Base-by-base conservation (phyloP, 2,113 vertebrate genomes). In the Lota lota region DNA sequence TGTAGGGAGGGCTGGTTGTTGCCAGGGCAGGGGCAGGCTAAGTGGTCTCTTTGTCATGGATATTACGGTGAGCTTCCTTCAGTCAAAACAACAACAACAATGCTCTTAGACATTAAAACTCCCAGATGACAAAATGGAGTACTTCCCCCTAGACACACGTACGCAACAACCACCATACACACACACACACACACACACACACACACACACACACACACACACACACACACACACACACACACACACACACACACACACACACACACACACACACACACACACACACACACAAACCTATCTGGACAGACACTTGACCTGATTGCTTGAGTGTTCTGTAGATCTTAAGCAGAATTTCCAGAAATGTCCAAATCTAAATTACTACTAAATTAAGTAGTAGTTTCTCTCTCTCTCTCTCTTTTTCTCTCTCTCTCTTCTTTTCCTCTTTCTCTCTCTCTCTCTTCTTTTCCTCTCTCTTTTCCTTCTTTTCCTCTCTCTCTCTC, bases 21-120 rank as follows among this genome's bases (percentile, higher is more conserved):
- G 75, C 74, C 67, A 53, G 59, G 77, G 47, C 69, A 63, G 61
- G 58, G 72, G 74, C 70, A 71, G 72, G 70, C 60, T 84, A 67
- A 66, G 74, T 69, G 60, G 53, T 76, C 74, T 83, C 84, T 85
- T 89, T 88, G 83, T 87, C 77, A 83, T 79, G 84, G 66, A 82
- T 84, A 86, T 83, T 83, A 74, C 82, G 86, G 24, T 4, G 24
- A 85, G 78, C 79, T 70, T 76, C 79, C 78, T 78, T 81, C 75
- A 87, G 87, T 84, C 87, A 87, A 84, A 88, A 90, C 86, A 89
- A 5, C 36, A 40, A 40, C 36, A 3, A 40, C 36, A 40, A 40
- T 11, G 65, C 80, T 54, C 79, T 58, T 71, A 68, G 81, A 88
- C 84, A 87, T 87, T 88, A 85, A 83, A 75, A 70, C 80, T 78